Conservation (phyloP, 2,113 vertebrate species). For the Pomatorhinus ruficollis region DNA sequence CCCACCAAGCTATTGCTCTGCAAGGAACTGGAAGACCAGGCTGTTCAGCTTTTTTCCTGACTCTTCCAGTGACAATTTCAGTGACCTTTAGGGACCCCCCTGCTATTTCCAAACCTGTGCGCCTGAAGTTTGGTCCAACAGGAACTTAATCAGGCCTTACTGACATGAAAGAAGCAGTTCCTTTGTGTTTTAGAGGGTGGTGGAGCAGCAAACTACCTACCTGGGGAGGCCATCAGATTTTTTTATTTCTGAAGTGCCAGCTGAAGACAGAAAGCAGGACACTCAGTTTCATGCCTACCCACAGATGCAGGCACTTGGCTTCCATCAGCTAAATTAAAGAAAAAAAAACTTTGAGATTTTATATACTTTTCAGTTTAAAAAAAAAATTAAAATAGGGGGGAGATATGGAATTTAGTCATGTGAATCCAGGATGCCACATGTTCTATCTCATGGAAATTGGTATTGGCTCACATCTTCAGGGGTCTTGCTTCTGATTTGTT, state of each 20-base stretch:
- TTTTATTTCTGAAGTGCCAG: not conserved
- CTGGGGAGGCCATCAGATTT: not conserved
- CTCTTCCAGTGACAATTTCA: not conserved
- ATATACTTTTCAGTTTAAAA: not conserved
- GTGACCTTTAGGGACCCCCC: not conserved
- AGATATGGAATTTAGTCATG: not conserved
- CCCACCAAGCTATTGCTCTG: not conserved
- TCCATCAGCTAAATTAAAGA: not conserved
- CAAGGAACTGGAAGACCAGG: not conserved
- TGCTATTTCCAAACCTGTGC: not conserved
- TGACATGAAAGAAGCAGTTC: not conserved
- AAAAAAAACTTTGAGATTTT: not conserved
- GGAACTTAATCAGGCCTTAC: not conserved
- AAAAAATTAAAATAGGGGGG: not conserved
- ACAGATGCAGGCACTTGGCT: not conserved
- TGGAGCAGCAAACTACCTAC: not conserved
- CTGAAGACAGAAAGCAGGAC: not conserved
- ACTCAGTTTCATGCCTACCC: not conserved
- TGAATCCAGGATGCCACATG: not conserved
- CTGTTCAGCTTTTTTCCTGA: not conserved
- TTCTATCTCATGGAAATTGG: not conserved
- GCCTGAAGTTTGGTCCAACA: not conserved
- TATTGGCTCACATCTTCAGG: not conserved
- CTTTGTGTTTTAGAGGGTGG: not conserved
- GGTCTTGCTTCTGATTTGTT: not conserved